Evolutionary conservation across 2,113 vertebrate genomes (phyloP).

Genomic region (Panthera tigris): DNA sequence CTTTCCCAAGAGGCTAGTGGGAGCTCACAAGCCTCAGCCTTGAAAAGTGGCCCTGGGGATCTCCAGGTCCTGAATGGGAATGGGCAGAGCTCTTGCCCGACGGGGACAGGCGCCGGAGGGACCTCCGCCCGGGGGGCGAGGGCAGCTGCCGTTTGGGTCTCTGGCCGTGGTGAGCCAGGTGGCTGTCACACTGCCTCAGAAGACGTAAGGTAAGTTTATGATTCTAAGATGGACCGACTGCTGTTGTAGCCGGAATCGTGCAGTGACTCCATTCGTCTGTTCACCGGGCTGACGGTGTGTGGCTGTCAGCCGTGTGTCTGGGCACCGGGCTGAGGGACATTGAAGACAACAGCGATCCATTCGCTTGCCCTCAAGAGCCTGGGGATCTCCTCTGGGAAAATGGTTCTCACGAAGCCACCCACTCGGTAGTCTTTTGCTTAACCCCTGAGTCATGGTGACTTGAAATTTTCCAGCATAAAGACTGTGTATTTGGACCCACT

Average conservation of each 20-base stretch:
- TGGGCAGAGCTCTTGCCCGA: not conserved
- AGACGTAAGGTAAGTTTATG: not conserved
- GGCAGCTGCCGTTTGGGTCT: not conserved
- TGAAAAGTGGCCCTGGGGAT: not conserved
- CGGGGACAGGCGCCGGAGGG: accelerated
- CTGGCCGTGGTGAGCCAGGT: accelerated
- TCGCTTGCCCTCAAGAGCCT: not conserved
- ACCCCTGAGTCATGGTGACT: not conserved
- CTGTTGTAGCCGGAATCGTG: not conserved
- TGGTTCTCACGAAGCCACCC: no score
- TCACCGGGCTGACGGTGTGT: no score
- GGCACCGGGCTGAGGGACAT: not conserved
- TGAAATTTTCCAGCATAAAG: not conserved
- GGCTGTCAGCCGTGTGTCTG: not conserved
- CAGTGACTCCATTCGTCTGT: not conserved
- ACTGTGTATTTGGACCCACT: not conserved
- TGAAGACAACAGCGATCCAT: not conserved
- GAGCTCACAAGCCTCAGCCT: not conserved
- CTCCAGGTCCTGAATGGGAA: not conserved
- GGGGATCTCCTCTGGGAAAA: not conserved
- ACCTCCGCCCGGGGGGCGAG: not conserved
- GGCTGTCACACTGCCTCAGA: accelerated
- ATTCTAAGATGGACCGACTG: not conserved
- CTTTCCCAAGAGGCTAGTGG: not conserved
- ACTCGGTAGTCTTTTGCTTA: not conserved